Base-by-base conservation (phyloP, 2,113 vertebrate species). In the Lycocorax pyrrhopterus region DNA sequence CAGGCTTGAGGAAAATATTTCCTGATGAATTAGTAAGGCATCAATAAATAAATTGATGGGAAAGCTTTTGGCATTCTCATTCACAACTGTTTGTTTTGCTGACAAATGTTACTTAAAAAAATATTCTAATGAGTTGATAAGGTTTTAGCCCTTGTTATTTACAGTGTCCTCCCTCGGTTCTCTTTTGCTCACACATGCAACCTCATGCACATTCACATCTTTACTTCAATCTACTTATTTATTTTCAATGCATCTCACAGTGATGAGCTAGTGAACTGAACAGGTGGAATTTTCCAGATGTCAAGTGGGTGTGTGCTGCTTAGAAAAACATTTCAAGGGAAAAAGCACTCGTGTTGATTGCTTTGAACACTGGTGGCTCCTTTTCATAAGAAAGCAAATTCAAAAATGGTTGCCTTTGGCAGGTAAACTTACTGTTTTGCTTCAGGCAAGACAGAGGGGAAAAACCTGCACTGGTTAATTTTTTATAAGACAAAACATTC, bases 401-500 rank as follows among this genome's bases (percentile, higher is more conserved):
- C 66, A 81, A 53, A 95, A 96, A 91, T 93, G 71, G 87, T 94
- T 84, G 95, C 86, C 72, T 90, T 92, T 96, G 93, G 93, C 93
- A 90, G 75, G 80, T 84, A 95, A 96, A 97, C 78, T 80, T 85
- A 94, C 87, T 90, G 93, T 94, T 97, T 96, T 71, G 67, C 96
- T 97, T 72, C 60, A 84, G 97, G 98, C 87, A 8, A 97, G 67
- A 83, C 30, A 90, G 37, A 86, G 80, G 43, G 44, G 56, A 43
- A 89, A 77, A 94, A 41, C 89, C 58, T 82, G 37, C 29, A 3
- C 23, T 88, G 37, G n/a, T 94, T 62, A 93, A 94, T 96, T 84
- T 88, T 97, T 95, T 95, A 96, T 88, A 46, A 96, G 78, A 79
- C 39, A 93, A 77, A 88, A 79, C 26, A 94, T 87, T 92, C 87